These are phyloP conservation scores for Oenanthe oenanthe DNA, from an alignment of 2,113 vertebrate species.

Conservation along the genomic window DNA sequence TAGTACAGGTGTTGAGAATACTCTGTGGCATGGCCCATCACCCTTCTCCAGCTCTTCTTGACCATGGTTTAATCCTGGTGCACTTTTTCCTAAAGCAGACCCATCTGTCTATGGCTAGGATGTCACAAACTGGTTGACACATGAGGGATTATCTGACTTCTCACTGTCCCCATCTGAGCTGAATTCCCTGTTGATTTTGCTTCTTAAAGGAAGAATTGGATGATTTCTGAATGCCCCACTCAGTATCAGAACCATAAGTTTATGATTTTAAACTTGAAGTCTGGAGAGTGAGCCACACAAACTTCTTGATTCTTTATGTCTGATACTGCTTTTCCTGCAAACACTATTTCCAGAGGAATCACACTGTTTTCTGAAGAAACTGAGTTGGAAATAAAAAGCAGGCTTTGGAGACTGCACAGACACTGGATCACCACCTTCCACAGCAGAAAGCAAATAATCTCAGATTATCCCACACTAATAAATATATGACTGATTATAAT, in stretches of 20 bases:
- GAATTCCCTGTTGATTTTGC: neutral
- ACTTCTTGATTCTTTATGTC: neutral
- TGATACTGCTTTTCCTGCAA: neutral
- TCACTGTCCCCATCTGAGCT: neutral
- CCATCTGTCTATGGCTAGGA: neutral
- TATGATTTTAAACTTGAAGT: neutral
- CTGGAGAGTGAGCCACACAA: neutral
- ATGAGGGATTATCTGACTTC: neutral
- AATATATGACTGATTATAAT: neutral
- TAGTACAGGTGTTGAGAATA: neutral
- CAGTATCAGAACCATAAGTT: neutral
- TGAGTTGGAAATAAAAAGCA: neutral
- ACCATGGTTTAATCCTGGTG: rapidly evolving
- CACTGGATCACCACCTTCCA: neutral
- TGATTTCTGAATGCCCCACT: neutral
- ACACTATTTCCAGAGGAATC: neutral
- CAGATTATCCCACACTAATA: neutral
- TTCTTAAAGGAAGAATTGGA: neutral
- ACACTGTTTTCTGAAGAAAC: neutral
- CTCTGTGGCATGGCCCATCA: no score
- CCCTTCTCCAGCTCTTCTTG: neutral
- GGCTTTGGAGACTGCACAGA: neutral
- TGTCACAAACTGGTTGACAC: neutral
- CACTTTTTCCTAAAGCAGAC: neutral
- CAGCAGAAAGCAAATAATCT: conserved; percentile 29